Evolutionary conservation across 1,140 invertebrate species (phyloP).

Genomic region (Lepidurus couesii): DNA sequence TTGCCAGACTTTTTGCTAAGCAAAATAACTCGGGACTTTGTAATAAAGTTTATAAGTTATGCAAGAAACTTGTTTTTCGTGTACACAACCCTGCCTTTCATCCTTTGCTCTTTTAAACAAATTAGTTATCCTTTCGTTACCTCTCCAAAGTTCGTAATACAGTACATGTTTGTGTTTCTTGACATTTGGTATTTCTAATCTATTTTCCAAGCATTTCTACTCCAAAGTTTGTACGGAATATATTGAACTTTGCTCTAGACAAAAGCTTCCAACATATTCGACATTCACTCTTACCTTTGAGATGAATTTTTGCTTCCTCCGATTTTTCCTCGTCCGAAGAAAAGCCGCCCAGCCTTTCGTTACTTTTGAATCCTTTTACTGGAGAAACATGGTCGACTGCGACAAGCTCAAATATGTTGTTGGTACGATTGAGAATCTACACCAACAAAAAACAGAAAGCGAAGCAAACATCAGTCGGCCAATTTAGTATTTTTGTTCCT

Average conservation of each 20-base stretch:
- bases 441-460: slow-evolving; percentile 37
- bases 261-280: too few species aligned
- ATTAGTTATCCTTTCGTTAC: too few species aligned
- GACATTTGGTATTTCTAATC: too few species aligned
- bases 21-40: too few species aligned
- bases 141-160: too few species aligned
- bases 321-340: not conserved
- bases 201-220: not conserved
- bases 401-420: slow-evolving; percentile 93
- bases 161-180: too few species aligned
- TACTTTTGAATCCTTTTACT: not conserved
- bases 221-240: not conserved
- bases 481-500: too few species aligned
- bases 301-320: slow-evolving; percentile 43
- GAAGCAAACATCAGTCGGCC: slow-evolving; percentile 21
- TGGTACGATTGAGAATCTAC: slow-evolving; percentile 86
- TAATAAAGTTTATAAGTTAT: too few species aligned
- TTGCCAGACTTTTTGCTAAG: not conserved
- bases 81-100: too few species aligned
- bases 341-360: not conserved
- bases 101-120: too few species aligned
- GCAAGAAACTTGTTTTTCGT: too few species aligned
- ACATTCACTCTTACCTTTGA: slow-evolving; percentile 62
- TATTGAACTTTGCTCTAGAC: too few species aligned
- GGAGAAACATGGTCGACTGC: slow-evolving; percentile 66